Base-by-base conservation (phyloP, 2,113 vertebrate species). In the Seriola quinqueradiata region DNA sequence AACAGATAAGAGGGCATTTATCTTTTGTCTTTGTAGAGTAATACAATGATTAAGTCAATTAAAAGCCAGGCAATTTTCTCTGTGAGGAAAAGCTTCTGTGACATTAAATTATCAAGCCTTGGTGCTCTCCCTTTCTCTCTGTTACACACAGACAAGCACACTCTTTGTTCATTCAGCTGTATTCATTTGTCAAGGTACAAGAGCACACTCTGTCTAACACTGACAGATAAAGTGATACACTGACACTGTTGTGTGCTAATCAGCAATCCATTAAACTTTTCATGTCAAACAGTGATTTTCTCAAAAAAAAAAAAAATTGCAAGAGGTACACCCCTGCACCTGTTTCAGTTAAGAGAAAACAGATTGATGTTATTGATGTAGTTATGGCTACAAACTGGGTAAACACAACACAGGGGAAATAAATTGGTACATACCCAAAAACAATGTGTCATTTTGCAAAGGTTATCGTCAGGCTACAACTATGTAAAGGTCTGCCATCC, bases 11-110 rank as follows among this genome's bases (percentile, higher is more conserved):
- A 89, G 82, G 70, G 36, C 82, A 90, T 92, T 93, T 87, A 90
- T 92, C 83, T 68, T 90, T 90, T 92, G 90, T 91, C 89, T 92
- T 90, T 94, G 87, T 83, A 79, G 75, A 89, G 79, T 91, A 79
- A 90, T 91, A 87, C 83, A 90, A 88, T 87, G 72, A 93, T 93
- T 87, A 93, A 92, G 89, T 92, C 87, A 90, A 91, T 92, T 90
- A 90, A 89, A 92, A 84, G 65, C 74, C 70, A 82, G 91, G 84
- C 80, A 90, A 85, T 85, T 89, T 81, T 70, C 60, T 71, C 70
- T 81, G 65, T 69, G 75, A 69, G 70, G 48, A 82, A 83, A 83
- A 77, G 77, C 77, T 73, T 87, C 76, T 79, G 54, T 92, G 59
- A 16, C 63, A 74, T 71, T 74, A 75, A 89, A 89, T 89, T 70